These are phyloP conservation scores for Diaperis boleti DNA, from an alignment of 2,888 invertebrate species.

Conservation along the genomic window DNA sequence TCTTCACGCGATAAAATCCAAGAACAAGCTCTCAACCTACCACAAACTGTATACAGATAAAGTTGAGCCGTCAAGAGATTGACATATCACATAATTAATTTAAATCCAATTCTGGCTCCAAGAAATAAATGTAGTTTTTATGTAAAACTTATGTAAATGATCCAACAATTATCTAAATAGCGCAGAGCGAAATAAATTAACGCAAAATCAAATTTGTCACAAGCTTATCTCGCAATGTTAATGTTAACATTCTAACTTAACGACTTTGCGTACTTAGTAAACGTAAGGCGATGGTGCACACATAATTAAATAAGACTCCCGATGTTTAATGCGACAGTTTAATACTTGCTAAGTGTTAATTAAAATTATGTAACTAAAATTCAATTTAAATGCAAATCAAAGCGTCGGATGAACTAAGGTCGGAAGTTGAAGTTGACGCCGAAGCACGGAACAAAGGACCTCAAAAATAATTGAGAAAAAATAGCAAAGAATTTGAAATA, in stretches of 20 bases:
- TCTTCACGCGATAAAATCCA: conserved; percentile 25
- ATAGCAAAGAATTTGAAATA: no score
- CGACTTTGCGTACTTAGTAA: conserved; percentile 6
- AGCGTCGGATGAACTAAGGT: conserved; percentile 12
- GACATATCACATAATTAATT: conserved; percentile 34
- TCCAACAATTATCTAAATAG: conserved; percentile 18
- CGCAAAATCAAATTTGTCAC: conserved; percentile 32
- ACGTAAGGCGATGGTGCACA: conserved; percentile 9
- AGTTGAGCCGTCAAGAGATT: conserved; percentile 19
- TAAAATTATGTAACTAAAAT: conserved; percentile 25
- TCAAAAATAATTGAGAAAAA: no score
- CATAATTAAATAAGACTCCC: conserved; percentile 28
- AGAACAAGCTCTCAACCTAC: conserved; percentile 16
- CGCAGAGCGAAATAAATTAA: conserved; percentile 30
- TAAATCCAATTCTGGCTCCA: conserved; percentile 19
- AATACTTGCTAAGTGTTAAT: conserved; percentile 23
- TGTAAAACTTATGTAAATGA: conserved; percentile 25
- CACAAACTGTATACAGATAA: conserved; percentile 27
- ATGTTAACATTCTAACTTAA: conserved; percentile 5
- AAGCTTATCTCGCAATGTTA: conserved; percentile 19
- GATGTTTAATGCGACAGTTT: conserved; percentile 20
- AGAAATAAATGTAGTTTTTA: conserved; percentile 28
- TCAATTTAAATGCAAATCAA: conserved; percentile 32
- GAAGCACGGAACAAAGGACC: not conserved
- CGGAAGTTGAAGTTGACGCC: conserved; percentile 3